These are phyloP conservation scores for Serranus cabrilla DNA, from an alignment of 2,797 vertebrate genomes.

Conservation along the genomic window DNA sequence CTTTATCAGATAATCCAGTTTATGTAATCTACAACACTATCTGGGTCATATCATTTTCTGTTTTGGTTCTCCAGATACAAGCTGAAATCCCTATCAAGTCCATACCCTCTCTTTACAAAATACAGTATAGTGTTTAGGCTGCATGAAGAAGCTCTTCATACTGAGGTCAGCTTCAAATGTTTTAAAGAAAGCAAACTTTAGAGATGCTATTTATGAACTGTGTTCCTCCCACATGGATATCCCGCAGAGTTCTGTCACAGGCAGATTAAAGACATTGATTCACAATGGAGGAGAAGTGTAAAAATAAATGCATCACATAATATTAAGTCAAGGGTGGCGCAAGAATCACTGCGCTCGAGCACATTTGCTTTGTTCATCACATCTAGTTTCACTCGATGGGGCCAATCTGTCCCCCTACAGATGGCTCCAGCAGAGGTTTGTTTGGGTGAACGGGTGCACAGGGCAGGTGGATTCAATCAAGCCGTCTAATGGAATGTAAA, in stretches of 20 bases:
- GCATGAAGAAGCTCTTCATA: conserved; percentile 19
- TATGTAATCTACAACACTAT: conserved; percentile 11
- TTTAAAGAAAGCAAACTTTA: conserved; percentile 60
- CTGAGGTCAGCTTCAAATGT: conserved; percentile 49
- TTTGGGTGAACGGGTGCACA: conserved; percentile 60
- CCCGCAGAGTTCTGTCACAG: conserved; percentile 60
- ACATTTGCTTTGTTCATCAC: conserved; percentile 68
- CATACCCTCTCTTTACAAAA: conserved; percentile 26
- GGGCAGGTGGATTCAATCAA: conserved; percentile 82
- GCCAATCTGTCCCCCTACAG: conserved; percentile 67
- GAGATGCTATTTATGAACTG: conserved; percentile 62
- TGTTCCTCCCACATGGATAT: conserved; percentile 62
- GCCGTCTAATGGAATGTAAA: conserved; percentile 81
- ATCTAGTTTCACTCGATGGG: conserved; percentile 60
- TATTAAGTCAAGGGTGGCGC: conserved; percentile 45
- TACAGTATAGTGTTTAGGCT: conserved; percentile 29
- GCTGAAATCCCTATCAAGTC: conserved; percentile 4
- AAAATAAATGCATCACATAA: conserved; percentile 68
- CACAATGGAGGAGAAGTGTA: conserved; percentile 54
- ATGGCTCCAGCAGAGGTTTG: conserved; percentile 69
- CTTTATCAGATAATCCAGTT: conserved; percentile 14
- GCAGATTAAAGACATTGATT: conserved; percentile 65
- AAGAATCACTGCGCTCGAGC: conserved; percentile 45
- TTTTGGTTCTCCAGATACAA: conserved; percentile 21
- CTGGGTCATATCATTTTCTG: neutral